Evolutionary conservation across 1,140 invertebrate species (phyloP), one percentile per base, ranked within the genome.

Genomic region (Thereuonema tuberculata): DNA sequence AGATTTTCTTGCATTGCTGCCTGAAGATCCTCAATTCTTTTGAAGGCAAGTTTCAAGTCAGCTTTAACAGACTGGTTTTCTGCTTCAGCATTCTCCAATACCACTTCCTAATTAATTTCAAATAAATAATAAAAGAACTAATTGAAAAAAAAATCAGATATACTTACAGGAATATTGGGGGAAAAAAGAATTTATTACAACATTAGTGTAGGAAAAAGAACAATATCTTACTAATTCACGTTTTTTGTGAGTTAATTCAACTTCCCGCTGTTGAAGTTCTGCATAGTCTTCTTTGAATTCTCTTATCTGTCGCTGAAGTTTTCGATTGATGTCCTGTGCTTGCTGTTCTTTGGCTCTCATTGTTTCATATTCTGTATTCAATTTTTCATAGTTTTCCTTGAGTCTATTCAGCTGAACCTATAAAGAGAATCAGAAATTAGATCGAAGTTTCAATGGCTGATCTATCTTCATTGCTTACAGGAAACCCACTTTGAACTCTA

Each of bases 1-100:
- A 64, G 48, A 56, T 73, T 73, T 27, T 75, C 87, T 67, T 89
- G 84, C 69, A 91, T 84, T n/a, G 87, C 87, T 65, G 83, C 81
- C 66, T 90, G 87, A 9, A 92, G 72, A 72, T 91, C 88, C 52
- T 87, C 84, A 62, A 91, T 89, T 66, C 88, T 76, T 70, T 89
- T 86, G 63, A 89, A 73, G 3, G 89, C 87, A 65, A 91, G 72
- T 58, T 85, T 80, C 24, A 91, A 76, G 73, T 91, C 89, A 54
- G 84, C 73, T 61, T 77, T 76, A 17, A 71, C 68, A 37, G 75
- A 74, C 50, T 71, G 69, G 27, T 68, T 70, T 58, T 77, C 76
- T 15, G 67, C 65, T 63, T 78, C 75, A 26, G 74, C 57, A 26
- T 67, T 67, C 63, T 71, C 68, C 26, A 74, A 58, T 46, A 68